Evolutionary conservation across 2,888 invertebrate species (phyloP).

Genomic region (Agrotis exclamationis): DNA sequence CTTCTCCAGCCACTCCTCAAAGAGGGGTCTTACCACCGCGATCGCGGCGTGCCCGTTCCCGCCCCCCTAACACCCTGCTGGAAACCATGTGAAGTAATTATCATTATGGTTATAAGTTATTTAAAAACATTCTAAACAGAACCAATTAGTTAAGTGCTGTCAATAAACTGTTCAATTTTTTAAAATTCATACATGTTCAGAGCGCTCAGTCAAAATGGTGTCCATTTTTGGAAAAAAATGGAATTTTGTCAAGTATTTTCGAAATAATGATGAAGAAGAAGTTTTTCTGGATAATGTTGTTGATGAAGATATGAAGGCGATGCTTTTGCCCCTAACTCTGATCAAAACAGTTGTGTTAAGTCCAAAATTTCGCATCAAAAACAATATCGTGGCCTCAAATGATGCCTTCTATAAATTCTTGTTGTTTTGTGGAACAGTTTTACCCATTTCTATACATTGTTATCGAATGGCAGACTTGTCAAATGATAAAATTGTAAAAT

Average conservation of each 20-base stretch:
- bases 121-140: too few relatives aligned
- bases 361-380: conserved; percentile 21
- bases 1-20: too few relatives aligned
- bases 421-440: conserved; percentile 7
- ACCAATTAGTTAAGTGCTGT: too few relatives aligned
- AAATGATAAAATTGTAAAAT: background rate
- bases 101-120: too few relatives aligned
- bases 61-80: too few relatives aligned
- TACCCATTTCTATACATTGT: background rate
- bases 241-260: background rate
- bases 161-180: too few relatives aligned
- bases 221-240: background rate
- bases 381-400: conserved; percentile 1
- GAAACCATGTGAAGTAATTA: too few relatives aligned
- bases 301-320: conserved; percentile 23
- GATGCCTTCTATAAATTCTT: conserved; percentile 4
- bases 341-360: background rate
- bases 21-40: too few relatives aligned
- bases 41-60: too few relatives aligned
- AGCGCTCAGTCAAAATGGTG: background rate
- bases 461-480: background rate
- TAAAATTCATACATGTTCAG: too few relatives aligned
- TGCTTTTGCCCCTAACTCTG: conserved; percentile 5
- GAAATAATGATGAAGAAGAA: too few relatives aligned
- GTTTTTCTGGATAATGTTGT: background rate